A percentile compares a stretch with the other conserved stretches of the same genome.
Conservation (phyloP, 2,888 invertebrate genomes). For the Aquatica leii region DNA sequence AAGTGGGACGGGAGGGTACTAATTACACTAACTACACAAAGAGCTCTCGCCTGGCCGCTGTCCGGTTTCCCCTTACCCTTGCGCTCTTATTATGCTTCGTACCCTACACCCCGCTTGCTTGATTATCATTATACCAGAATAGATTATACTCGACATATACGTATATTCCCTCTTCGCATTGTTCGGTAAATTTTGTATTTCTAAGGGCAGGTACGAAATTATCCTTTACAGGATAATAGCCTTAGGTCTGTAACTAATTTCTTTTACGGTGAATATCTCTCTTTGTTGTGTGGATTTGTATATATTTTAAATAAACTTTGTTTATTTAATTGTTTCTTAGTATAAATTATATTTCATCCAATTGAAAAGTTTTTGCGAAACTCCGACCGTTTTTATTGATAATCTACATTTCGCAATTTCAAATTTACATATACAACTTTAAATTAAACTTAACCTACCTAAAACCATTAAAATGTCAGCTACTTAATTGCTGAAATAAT, state of each 20-base stretch:
- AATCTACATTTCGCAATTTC: too few species aligned
- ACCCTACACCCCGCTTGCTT: conserved; percentile 56
- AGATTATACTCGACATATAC: conserved; percentile 55
- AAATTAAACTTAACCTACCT: too few species aligned
- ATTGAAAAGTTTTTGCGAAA: too few species aligned
- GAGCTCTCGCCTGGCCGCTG: conserved; percentile 62
- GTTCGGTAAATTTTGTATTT: conserved; percentile 35
- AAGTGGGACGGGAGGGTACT: conserved; percentile 55
- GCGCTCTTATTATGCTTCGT: conserved; percentile 53
- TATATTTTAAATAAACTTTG: background rate
- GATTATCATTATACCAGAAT: conserved; percentile 61
- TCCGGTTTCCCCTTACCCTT: conserved; percentile 47
- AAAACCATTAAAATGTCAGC: too few species aligned
- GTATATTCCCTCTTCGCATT: conserved; percentile 34
- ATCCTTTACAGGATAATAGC: conserved; percentile 27
- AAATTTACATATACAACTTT: too few species aligned
- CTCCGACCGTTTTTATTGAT: too few species aligned
- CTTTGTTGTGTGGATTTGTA: background rate
- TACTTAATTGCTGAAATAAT: too few species aligned
- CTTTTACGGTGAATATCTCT: conserved; percentile 6
- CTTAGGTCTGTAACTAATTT: conserved; percentile 8
- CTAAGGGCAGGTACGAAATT: conserved; percentile 32
- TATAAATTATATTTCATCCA: too few species aligned
- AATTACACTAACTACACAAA: conserved; percentile 65
- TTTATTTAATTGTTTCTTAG: too few species aligned